A percentile compares a stretch with the other conserved stretches of the same genome.
Evolutionary conservation across 2,113 vertebrate species (phyloP).

Genomic region (Entelurus aequoreus): DNA sequence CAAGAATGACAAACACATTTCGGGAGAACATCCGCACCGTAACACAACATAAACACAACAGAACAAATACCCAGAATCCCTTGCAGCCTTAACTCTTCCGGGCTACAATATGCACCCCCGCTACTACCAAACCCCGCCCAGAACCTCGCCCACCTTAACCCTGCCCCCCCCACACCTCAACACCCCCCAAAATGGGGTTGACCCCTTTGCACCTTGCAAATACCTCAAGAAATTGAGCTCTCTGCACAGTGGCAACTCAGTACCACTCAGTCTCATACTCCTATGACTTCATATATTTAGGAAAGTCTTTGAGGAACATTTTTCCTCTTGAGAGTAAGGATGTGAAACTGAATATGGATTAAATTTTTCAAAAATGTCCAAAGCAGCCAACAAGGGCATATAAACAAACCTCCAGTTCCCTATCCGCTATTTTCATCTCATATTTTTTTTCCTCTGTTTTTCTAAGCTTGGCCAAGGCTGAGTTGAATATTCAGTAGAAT

Average conservation of each 20-base stretch:
- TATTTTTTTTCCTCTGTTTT: slow-evolving; percentile 43
- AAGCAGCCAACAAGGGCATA: slow-evolving; percentile 42
- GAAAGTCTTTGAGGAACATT: slow-evolving; percentile 50
- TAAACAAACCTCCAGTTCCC: slow-evolving; percentile 48
- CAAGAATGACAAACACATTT: too few species aligned
- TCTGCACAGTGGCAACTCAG: slow-evolving; percentile 40
- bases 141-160: too few species aligned
- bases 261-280: slow-evolving; percentile 30
- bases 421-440: slow-evolving; percentile 18
- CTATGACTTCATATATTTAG: slow-evolving; percentile 60
- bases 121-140: too few species aligned
- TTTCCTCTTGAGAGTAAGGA: slow-evolving; percentile 51
- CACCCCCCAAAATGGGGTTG: slow-evolving; percentile 9
- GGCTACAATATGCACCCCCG: too few species aligned
- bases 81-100: too few species aligned
- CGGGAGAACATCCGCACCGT: too few species aligned
- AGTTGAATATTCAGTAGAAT: slow-evolving; percentile 36
- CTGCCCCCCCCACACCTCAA: too few species aligned
- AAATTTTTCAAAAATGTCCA: slow-evolving; percentile 51
- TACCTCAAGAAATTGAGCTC: slow-evolving; percentile 45
- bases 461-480: slow-evolving; percentile 34
- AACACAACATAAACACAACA: too few species aligned
- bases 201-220: slow-evolving; percentile 25
- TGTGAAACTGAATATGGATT: slow-evolving; percentile 62
- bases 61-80: too few species aligned